phyloP scores from a whole-genome alignment of 2,888 invertebrate species.

The Diploptera punctata region DNA sequence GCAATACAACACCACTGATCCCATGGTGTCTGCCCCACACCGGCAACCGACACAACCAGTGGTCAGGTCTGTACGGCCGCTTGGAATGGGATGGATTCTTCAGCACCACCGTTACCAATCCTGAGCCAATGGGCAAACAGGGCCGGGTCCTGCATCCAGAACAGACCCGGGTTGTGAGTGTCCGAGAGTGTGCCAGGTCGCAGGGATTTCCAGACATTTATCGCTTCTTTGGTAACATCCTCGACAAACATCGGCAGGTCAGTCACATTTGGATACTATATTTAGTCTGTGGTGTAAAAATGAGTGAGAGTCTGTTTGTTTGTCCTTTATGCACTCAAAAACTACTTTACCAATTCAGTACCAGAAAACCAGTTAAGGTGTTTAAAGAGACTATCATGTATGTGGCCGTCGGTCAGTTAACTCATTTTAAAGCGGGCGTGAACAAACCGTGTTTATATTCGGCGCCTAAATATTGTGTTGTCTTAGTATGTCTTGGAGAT shows the following conservation, averaged over 20 bases:
- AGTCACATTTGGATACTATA: too few relatives aligned
- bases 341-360: too few relatives aligned
- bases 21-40: conserved; percentile 92
- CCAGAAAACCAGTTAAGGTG: too few relatives aligned
- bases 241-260: conserved; percentile 82
- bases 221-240: conserved; percentile 74
- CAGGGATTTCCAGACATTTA: conserved; percentile 85
- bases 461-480: too few relatives aligned
- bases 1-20: conserved; percentile 82
- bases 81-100: conserved; percentile 86
- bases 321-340: too few relatives aligned
- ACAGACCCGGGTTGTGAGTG: conserved; percentile 82
- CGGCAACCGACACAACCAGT: conserved; percentile 83
- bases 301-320: too few relatives aligned
- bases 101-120: conserved; percentile 84
- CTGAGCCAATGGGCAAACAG: conserved; percentile 89
- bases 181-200: conserved; percentile 85
- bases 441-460: too few relatives aligned
- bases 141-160: conserved; percentile 84
- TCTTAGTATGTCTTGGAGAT: too few relatives aligned
- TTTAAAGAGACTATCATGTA: too few relatives aligned
- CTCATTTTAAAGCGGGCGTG: too few relatives aligned
- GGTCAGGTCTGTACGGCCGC: conserved; percentile 85
- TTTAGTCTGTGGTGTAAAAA: too few relatives aligned
- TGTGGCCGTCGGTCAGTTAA: too few relatives aligned